Base-by-base conservation (phyloP, 2,888 invertebrate species). In the Isoperla grammatica region DNA sequence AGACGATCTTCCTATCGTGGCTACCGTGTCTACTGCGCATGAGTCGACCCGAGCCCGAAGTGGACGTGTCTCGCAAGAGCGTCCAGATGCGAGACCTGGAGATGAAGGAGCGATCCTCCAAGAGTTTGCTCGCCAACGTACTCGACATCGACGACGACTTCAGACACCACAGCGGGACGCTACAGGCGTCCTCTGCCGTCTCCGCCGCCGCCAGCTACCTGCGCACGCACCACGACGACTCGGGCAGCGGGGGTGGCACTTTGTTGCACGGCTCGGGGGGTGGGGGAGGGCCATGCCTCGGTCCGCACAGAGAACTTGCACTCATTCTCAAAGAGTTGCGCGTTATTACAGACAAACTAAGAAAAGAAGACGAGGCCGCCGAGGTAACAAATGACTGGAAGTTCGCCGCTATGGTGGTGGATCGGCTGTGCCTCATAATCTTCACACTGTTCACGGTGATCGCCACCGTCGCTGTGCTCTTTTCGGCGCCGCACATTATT, bases 361-460 rank as follows among this genome's bases (percentile, higher is more conserved):
- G 92, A 77, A 90, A 90, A 78, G 94, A 95, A 75, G 96, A 97
- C 79, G 90, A 93, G 77, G 89, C 91, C 73, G 87, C 89, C 78
- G 93, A 92, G 78, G 84, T 95, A 77, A 89, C 94, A 78, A 91
- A 92, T 82, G 95, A 96, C 87, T 97, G 97, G 97, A 95, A 95
- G 83, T 97, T 96, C 82, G 96, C 96, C 78, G 96, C 96, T 79
- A 95, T 96, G 94, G 96, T 97, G 81, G 94, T 97, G 82, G 97
- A 97, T 87, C 89, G 96, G 85, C 87, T 96, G 86, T 97, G 97
- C 89, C 91, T 97, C 87, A 94, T 95, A 85, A 89, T 95, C 84
- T 97, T 97, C 88, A 94, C 95, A 81, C 86, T 93, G 82, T 95
- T 95, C 87, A 95, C 95, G 81, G 91, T 94, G 84, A 87, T 94